phyloP scores from a whole-genome alignment of 2,797 vertebrate genomes.

The Phrynocephalus forsythii region DNA sequence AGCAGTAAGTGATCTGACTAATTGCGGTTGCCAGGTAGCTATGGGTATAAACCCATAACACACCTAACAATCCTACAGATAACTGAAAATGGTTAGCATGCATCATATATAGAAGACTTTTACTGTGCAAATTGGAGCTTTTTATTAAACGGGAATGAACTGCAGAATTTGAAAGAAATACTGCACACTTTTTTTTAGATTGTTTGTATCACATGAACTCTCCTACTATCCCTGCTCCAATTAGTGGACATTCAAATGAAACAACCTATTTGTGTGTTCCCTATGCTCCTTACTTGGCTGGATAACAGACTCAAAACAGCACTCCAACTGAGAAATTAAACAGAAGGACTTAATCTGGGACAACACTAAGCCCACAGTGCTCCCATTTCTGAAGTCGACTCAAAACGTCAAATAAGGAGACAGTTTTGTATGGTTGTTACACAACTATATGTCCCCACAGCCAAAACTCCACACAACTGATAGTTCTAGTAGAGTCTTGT shows the following conservation, averaged over 20 bases:
- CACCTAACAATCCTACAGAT: not conserved
- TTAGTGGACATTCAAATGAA: not conserved
- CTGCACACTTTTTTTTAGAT: not conserved
- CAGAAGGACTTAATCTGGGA: not conserved
- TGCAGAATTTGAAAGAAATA: not conserved
- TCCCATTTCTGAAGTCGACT: not conserved
- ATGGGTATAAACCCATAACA: not conserved
- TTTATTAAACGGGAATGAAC: not conserved
- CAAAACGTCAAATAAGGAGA: slow-evolving; percentile 1
- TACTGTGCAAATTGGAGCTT: not conserved
- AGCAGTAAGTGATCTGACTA: not conserved
- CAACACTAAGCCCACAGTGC: not conserved
- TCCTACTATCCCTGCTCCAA: not conserved
- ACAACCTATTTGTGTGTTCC: not conserved
- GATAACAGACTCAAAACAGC: not conserved
- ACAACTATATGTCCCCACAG: not conserved
- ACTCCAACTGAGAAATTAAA: not conserved
- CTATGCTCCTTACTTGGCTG: not conserved
- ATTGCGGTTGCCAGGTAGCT: not conserved
- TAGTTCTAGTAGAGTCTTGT: not conserved
- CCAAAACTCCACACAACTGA: not conserved
- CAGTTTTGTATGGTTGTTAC: not conserved
- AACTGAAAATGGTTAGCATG: not conserved
- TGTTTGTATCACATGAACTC: not conserved
- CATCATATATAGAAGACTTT: not conserved